Conservation (phyloP, 2,888 invertebrate genomes). For the Papilio protenor region DNA sequence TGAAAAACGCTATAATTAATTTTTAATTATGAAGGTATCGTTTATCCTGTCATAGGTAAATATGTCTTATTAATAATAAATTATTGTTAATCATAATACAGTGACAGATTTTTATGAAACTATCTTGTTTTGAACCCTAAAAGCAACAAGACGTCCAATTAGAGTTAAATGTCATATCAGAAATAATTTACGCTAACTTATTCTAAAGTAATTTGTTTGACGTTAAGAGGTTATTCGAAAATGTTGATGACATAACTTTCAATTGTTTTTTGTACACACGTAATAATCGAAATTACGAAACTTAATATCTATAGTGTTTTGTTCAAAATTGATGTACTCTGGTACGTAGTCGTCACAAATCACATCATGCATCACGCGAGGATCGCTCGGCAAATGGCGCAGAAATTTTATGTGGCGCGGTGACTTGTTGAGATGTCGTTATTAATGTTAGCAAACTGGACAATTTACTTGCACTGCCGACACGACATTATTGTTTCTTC, state of each 20-base stretch:
- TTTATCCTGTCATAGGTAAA: neutral
- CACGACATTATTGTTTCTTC: conserved; percentile 45
- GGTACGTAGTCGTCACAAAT: conserved; percentile 54
- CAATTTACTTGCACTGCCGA: conserved; percentile 45
- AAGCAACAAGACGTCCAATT: conserved; percentile 23
- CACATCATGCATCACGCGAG: conserved; percentile 56
- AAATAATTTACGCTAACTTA: neutral
- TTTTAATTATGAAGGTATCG: neutral
- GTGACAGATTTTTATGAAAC: conserved; percentile 15
- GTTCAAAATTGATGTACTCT: conserved; percentile 20
- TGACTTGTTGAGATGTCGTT: conserved; percentile 52
- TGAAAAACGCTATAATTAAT: neutral
- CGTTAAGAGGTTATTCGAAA: neutral
- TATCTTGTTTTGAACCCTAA: neutral
- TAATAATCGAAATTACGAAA: neutral
- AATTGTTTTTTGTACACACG: neutral
- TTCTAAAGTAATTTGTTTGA: neutral
- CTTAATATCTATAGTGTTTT: conserved; percentile 8
- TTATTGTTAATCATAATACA: neutral
- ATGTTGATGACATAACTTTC: neutral
- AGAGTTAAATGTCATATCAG: conserved; percentile 1
- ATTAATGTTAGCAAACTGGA: conserved; percentile 47
- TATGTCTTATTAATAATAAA: conserved; percentile 13
- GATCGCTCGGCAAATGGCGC: conserved; percentile 60
- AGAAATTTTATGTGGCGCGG: conserved; percentile 51